phyloP scores from a whole-genome alignment of 1,140 invertebrate species.

The Muscidifurax raptorellus region DNA sequence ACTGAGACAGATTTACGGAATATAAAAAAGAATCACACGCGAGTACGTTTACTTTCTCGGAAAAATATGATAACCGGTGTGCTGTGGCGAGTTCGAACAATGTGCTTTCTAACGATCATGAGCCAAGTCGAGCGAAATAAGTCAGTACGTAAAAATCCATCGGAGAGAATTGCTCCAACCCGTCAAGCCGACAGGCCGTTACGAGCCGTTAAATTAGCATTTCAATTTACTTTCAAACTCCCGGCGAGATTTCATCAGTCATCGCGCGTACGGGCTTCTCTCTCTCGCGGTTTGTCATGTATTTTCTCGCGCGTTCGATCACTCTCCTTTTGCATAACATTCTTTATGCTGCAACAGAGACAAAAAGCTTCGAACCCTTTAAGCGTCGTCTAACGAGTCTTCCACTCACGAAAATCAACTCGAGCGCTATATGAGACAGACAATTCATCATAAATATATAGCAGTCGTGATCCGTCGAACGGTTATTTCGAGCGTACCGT shows the following conservation, averaged over 20 bases:
- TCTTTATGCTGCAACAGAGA: neutral
- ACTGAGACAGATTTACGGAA: too few relatives aligned
- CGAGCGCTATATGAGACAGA: neutral
- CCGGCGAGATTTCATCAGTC: neutral
- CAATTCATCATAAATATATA: slow-evolving; percentile 1
- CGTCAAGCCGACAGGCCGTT: neutral
- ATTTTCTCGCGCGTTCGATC: slow-evolving; percentile 10
- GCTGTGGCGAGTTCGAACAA: too few relatives aligned
- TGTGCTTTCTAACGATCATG: too few relatives aligned
- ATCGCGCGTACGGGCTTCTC: neutral
- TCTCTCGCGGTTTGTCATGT: neutral
- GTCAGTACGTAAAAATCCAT: too few relatives aligned
- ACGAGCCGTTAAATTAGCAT: slow-evolving; percentile 20
- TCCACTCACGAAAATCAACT: too few relatives aligned
- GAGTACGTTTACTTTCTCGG: too few relatives aligned
- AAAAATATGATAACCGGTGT: too few relatives aligned
- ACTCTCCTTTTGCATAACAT: neutral
- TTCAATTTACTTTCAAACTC: neutral
- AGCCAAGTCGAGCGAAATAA: too few relatives aligned
- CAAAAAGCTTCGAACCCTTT: too few relatives aligned
- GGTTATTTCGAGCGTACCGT: neutral
- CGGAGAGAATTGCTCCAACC: too few relatives aligned
- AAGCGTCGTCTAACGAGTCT: too few relatives aligned
- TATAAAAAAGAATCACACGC: too few relatives aligned
- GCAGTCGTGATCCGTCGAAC: neutral